These are phyloP conservation scores for Cygnus olor DNA, from an alignment of 2,797 vertebrate genomes.

Conservation along the genomic window DNA sequence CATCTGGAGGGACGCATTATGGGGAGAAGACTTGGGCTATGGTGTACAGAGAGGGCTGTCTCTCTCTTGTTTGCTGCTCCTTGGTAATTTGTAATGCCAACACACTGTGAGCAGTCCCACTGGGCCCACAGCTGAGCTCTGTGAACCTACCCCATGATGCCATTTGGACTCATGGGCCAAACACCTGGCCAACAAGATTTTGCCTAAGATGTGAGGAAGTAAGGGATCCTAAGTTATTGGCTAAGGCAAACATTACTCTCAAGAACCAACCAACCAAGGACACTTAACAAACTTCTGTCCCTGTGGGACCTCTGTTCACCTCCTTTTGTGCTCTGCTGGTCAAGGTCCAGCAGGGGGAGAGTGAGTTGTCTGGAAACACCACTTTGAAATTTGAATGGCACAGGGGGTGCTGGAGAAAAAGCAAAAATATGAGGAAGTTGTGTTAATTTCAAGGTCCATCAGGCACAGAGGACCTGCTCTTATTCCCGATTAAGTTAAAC, in stretches of 20 bases:
- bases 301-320: not conserved
- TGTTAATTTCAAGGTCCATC: constrained; percentile 64
- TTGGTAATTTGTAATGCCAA: not conserved
- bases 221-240: not conserved
- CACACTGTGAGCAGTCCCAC: not conserved
- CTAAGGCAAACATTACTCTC: not conserved
- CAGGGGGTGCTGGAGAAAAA: constrained; percentile 17
- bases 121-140: not conserved
- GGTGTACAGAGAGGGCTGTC: not conserved
- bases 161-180: not conserved
- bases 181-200: not conserved
- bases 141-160: not conserved
- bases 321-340: not conserved
- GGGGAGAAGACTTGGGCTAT: not conserved
- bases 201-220: not conserved
- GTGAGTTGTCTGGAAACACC: not conserved
- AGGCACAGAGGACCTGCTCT: constrained; percentile 15
- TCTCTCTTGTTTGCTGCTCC: not conserved
- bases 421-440: constrained; percentile 39
- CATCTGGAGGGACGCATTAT: not conserved
- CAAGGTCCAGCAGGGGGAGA: not conserved
- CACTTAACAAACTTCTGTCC: not conserved
- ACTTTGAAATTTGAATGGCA: not conserved
- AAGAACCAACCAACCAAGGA: not conserved
- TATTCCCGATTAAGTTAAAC: constrained; percentile 7